Percentiles rank a stretch among this genome's conserved stretches.
Conservation (phyloP, 2,888 invertebrate genomes). For the Listrodromus nycthemerus region DNA sequence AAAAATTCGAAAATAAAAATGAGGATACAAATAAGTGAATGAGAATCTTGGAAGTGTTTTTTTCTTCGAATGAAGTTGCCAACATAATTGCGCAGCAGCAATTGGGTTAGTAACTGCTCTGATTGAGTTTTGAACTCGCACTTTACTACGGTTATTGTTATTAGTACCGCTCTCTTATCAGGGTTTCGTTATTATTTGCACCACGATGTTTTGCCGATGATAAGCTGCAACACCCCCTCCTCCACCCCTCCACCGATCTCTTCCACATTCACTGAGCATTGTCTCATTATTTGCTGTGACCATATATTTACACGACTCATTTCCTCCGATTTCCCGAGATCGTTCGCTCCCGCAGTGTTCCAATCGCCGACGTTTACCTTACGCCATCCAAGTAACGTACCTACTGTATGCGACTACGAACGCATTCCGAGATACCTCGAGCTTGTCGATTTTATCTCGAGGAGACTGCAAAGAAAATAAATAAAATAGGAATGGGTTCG, state of each 20-base stretch:
- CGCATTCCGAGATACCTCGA: constrained; percentile 35
- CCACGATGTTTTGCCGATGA: constrained; percentile 76
- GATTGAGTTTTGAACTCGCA: constrained; percentile 26
- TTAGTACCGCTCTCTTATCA: constrained; percentile 72
- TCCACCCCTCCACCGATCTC: constrained; percentile 17
- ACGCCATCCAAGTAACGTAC: constrained; percentile 26
- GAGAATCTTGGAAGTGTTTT: too few relatives aligned
- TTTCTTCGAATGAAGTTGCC: too few relatives aligned
- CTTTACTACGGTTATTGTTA: constrained; percentile 40
- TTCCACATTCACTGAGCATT: constrained; percentile 32
- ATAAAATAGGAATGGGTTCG: constrained; percentile 2
- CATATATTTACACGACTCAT: constrained; percentile 69
- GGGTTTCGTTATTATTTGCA: constrained; percentile 74
- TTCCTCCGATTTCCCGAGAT: constrained; percentile 68
- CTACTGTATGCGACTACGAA: constrained; percentile 7
- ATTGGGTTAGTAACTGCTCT: background rate
- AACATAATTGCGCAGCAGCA: too few relatives aligned
- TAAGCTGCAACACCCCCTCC: constrained; percentile 68
- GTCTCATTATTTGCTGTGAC: constrained; percentile 68
- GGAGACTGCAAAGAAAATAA: constrained; percentile 40
- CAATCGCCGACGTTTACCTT: constrained; percentile 34
- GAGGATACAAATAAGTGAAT: too few relatives aligned
- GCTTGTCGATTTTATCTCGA: constrained; percentile 45
- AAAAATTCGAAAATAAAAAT: background rate
- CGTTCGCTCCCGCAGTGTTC: constrained; percentile 16